phyloP scores from a whole-genome alignment of 2,113 vertebrate species.

The Mormyrus lacerda region DNA sequence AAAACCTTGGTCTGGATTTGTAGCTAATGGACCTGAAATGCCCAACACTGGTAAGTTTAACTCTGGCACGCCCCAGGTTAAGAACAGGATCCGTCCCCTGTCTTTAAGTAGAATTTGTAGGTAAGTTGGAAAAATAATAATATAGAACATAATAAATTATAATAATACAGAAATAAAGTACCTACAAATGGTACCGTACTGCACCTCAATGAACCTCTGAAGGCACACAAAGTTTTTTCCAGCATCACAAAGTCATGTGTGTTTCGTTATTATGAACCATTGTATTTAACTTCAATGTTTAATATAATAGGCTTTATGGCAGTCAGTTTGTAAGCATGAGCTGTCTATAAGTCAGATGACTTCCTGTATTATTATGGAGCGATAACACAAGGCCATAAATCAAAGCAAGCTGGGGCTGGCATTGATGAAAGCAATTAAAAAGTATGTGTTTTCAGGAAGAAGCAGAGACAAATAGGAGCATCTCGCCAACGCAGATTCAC shows the following conservation, averaged over 20 bases:
- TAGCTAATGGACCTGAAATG: too few relatives aligned
- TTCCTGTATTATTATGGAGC: not conserved
- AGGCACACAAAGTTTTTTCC: not conserved
- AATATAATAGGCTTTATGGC: not conserved
- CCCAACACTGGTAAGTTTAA: not conserved
- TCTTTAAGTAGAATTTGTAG: not conserved
- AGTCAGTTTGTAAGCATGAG: not conserved
- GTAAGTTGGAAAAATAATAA: not conserved
- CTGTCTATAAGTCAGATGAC: not conserved
- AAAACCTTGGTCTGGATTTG: too few relatives aligned
- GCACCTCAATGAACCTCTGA: not conserved
- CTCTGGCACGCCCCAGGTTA: not conserved
- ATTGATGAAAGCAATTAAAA: not conserved
- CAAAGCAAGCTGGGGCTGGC: not conserved
- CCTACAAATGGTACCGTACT: not conserved
- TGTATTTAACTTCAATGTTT: not conserved
- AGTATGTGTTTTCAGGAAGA: not conserved
- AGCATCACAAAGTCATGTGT: not conserved
- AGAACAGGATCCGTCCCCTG: not conserved
- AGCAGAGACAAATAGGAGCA: not conserved
- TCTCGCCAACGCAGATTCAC: not conserved
- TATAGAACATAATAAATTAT: not conserved
- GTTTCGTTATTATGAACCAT: not conserved
- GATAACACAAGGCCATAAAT: not conserved
- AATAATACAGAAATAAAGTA: not conserved